These are phyloP conservation scores for Gymnoscopelus braueri DNA, from an alignment of 2,797 vertebrate genomes.

Conservation along the genomic window DNA sequence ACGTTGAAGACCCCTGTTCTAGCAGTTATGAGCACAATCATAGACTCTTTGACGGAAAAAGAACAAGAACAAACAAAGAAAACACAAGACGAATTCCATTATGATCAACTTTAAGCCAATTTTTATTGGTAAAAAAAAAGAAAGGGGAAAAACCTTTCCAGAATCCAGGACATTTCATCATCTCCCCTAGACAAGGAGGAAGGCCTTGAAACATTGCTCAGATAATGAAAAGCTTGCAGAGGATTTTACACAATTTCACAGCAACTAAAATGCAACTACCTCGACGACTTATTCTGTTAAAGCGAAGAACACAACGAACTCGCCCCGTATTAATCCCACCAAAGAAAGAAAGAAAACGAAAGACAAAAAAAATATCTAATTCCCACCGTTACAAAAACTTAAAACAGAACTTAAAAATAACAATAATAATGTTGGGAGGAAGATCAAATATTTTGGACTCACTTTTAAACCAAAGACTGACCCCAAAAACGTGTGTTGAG, in stretches of 20 bases:
- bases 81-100: too few species aligned
- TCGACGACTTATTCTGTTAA: background rate
- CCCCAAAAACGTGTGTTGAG: background rate
- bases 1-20: too few species aligned
- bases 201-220: conserved; percentile 36
- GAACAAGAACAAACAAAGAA: too few species aligned
- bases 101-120: conserved; percentile 55
- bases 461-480: conserved; percentile 9
- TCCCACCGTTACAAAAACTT: conserved; percentile 2
- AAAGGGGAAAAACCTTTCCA: conserved; percentile 22
- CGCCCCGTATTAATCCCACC: background rate
- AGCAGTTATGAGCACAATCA: too few species aligned
- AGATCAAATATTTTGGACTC: background rate
- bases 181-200: conserved; percentile 21
- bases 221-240: conserved; percentile 25
- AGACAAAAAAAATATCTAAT: conserved; percentile 20
- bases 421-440: background rate
- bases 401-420: background rate
- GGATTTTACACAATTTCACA: conserved; percentile 38
- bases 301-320: background rate
- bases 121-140: conserved; percentile 58
- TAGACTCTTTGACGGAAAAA: too few species aligned
- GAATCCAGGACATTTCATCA: conserved; percentile 38
- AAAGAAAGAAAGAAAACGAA: too few species aligned
- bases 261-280: conserved; percentile 19